Evolutionary conservation across 53 echinoderm and acorn worm genomes (phyloP).

Genomic region (Apostichopus leukothele): DNA sequence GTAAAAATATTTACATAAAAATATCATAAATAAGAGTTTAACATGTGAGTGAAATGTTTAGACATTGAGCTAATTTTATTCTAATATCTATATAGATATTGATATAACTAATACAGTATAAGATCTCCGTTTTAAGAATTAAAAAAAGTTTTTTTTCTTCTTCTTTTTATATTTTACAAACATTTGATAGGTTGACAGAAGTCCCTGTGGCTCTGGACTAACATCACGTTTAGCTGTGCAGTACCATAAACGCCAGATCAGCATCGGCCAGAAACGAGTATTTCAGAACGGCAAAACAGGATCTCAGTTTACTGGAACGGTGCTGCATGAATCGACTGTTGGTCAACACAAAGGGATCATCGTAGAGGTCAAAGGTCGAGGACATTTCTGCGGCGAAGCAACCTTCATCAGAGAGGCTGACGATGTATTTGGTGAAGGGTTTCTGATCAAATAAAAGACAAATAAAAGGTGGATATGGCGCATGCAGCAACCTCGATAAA

Average conservation of each 20-base stretch:
- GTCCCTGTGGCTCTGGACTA: constrained; percentile 79
- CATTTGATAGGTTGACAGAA: constrained; percentile 67
- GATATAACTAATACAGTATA: too few species aligned
- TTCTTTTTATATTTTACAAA: neutral
- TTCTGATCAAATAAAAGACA: constrained; percentile 40
- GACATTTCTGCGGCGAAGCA: constrained; percentile 72
- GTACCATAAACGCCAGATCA: constrained; percentile 68
- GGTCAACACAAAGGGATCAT: constrained; percentile 74
- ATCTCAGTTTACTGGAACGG: constrained; percentile 71
- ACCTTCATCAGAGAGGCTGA: constrained; percentile 71
- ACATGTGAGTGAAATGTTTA: too few species aligned
- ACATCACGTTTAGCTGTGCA: constrained; percentile 84
- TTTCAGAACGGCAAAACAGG: constrained; percentile 64
- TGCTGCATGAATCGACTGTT: constrained; percentile 56
- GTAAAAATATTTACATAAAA: too few species aligned
- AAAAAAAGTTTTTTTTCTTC: neutral
- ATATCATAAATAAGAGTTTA: too few species aligned
- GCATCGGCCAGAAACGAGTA: constrained; percentile 57
- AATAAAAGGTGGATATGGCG: too few species aligned
- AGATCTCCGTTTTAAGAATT: too few species aligned
- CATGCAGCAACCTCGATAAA: too few species aligned
- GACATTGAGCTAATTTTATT: too few species aligned
- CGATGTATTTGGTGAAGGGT: constrained; percentile 73
- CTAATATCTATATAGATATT: too few species aligned
- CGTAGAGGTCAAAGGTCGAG: constrained; percentile 79